Percentiles rank a stretch among this genome's conserved stretches.
Conservation (phyloP, 1,140 invertebrate genomes). For the Ostrea edulis region DNA sequence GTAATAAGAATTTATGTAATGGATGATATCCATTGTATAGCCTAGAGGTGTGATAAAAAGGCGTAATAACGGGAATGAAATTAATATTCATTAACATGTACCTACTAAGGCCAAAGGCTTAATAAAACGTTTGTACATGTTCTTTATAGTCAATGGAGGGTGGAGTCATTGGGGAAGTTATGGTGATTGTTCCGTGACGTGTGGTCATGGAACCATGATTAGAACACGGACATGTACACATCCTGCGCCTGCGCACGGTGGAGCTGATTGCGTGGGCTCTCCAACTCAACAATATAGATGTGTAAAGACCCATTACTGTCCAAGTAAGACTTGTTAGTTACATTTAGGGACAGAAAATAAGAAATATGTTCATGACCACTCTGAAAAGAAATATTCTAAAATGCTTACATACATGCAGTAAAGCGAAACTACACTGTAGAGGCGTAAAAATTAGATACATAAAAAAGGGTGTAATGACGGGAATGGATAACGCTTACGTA, state of each 20-base stretch:
- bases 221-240: background rate
- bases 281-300: too few relatives aligned
- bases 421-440: too few relatives aligned
- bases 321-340: constrained; percentile 36
- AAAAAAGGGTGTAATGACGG: background rate
- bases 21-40: too few relatives aligned
- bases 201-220: background rate
- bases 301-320: background rate
- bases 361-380: too few relatives aligned
- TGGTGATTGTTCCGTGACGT: background rate
- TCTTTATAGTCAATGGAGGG: background rate
- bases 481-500: background rate
- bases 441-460: too few relatives aligned
- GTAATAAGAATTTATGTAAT: too few relatives aligned
- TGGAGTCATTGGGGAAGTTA: background rate
- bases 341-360: too few relatives aligned
- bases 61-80: background rate
- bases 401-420: too few relatives aligned
- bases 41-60: too few relatives aligned
- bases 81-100: background rate
- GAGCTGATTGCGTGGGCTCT: background rate
- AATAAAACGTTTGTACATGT: too few relatives aligned
- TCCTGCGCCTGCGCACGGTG: background rate
- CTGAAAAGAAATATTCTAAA: too few relatives aligned
- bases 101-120: too few relatives aligned